Evolutionary conservation across 2,888 invertebrate species (phyloP), one percentile per base, ranked within the genome.

Genomic region (Mesoligia furuncula): DNA sequence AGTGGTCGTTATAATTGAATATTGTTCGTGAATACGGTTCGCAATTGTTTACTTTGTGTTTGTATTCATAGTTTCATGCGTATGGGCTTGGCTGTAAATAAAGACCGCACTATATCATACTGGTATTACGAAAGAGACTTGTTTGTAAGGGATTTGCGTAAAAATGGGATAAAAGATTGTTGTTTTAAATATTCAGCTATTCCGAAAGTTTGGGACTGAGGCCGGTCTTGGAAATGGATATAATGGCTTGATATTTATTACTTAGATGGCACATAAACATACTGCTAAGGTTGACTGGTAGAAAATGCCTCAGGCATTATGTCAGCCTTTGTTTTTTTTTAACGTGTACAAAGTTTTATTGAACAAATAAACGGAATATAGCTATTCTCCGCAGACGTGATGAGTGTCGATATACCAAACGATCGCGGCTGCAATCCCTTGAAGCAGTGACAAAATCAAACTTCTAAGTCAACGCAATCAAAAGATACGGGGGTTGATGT

Each of bases 1-100:
- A 20, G 48, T 77, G 61, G n/a, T 20, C 24, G 65, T 70, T 83
- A 83, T 86, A 86, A 88, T 86, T 87, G 86, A 86, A 88, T 86
- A 86, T 77, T 75, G 81, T 79, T 79, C 77, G 86, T 86, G 86
- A 83, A 83, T 81, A 85, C 67, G 73, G 71, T 70, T 77, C 73
- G 42, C 82, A 85, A 68, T 79, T 83, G 84, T 77, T 86, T 81
- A 67, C 79, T 87, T 81, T 81, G 78, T 86, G 75, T 86, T 79
- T 65, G 75, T 83, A 79, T 85, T 79, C 73, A 75, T 83, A 75
- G n/a, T n/a, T n/a, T n/a, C n/a, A n/a, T n/a, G n/a, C 77, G 57
- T 77, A 51, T 57, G 73, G 71, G 70, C 62, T 64, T 77, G 73
- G 31, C 36, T 68, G 77, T 85, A 81, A 83, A 83, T 83, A 82